Evolutionary conservation across 1,140 invertebrate genomes (phyloP), one percentile per base, ranked within the genome.

Genomic region (Centruroides vittatus): DNA sequence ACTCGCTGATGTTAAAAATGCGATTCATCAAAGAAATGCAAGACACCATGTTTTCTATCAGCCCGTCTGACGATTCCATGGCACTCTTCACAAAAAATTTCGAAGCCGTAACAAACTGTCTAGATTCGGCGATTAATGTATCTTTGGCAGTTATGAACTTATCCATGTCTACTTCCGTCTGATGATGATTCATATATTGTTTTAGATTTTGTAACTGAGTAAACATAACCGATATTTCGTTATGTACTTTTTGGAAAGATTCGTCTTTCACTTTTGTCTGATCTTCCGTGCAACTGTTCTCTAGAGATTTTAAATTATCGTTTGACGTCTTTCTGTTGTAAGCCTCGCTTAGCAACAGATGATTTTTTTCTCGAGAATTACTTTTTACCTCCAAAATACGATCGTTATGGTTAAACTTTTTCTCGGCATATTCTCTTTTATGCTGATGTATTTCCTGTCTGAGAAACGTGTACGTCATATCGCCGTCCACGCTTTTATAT

Each of bases 71-170:
- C 9, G 73, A 71, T 59, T 84, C 79, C 0, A 84, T 87, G 69
- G 88, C 82, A 55, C 84, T 82, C 54, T 87, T 85, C 11, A 93
- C 88, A 62, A 93, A 77, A 49, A 85, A 75, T 66, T 92, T 88
- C 8, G 87, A 89, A 36, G 87, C 84, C 0, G 85, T 87, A 48
- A 92, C 88, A 67, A 92, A 80, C 9, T 85, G 82, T 57, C 88
- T 77, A 0, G 87, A 85, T 71, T 89, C 86, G 46, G 81, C 77
- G 0, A 86, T 85, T n/a, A 93, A 73, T 66, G 84, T 81, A 62
- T 88, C 86, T 69, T 84, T 82, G 5, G 86, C 84, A 11, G 84
- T 61, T 8, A 35, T 57, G 12, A 61, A 61, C 34, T 69, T 68
- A 3, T 55, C 55, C 0, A 23, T 23, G 10, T 64, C 62, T 10